Evolutionary conservation across 2,113 vertebrate genomes (phyloP).

Genomic region (Oophaga pumilio): DNA sequence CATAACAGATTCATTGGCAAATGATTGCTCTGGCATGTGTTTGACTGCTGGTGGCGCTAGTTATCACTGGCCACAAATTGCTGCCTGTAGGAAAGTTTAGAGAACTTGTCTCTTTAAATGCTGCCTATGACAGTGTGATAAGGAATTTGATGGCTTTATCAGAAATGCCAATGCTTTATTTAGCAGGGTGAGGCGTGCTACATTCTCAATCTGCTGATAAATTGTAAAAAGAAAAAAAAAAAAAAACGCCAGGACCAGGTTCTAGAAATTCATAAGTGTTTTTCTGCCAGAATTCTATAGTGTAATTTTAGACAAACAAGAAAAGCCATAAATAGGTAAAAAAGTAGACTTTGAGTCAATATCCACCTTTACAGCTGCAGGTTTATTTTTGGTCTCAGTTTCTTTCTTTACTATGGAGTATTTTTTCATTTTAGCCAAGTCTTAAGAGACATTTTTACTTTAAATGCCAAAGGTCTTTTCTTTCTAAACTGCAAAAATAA

Average conservation of each 20-base stretch:
- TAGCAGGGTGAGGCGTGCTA: slow-evolving; percentile 92
- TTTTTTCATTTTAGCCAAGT: too few species aligned
- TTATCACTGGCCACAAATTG: neutral
- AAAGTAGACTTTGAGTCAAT: too few species aligned
- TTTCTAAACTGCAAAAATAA: too few species aligned
- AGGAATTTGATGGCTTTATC: slow-evolving; percentile 99
- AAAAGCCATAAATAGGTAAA: slow-evolving; percentile 10
- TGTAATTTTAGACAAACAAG: neutral
- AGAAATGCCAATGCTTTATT: slow-evolving; percentile 99
- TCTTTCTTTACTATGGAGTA: too few species aligned
- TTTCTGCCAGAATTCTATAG: neutral
- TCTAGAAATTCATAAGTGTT: slow-evolving; percentile 63
- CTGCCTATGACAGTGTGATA: slow-evolving; percentile 88
- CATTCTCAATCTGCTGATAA: slow-evolving; percentile 93
- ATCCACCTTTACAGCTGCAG: too few species aligned
- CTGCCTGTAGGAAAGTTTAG: slow-evolving; percentile 23
- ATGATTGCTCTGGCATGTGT: neutral
- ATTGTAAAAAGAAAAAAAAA: slow-evolving; percentile 76
- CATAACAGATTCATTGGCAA: neutral
- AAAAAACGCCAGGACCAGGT: slow-evolving; percentile 58
- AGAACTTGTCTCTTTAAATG: slow-evolving; percentile 90
- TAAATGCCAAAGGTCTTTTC: too few species aligned
- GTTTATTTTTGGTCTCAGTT: too few species aligned
- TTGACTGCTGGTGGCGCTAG: slow-evolving; percentile 31
- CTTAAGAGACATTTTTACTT: too few species aligned